Conservation (phyloP, 2,113 vertebrate species). For the Pleuronectes platessa region DNA sequence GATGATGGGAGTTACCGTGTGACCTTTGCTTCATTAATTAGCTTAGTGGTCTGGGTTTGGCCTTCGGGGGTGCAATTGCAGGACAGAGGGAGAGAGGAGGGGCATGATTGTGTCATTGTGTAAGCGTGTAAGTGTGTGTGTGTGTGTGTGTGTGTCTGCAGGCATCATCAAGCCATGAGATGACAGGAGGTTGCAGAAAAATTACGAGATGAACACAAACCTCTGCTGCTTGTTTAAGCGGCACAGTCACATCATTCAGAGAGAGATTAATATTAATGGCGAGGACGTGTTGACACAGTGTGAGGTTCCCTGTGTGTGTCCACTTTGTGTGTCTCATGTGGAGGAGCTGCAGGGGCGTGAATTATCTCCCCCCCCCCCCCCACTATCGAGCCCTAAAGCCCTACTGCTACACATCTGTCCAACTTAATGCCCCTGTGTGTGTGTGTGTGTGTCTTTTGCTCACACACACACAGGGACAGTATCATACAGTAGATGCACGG, state of each 20-base stretch:
- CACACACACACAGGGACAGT: background rate
- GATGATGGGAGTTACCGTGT: slow-evolving; percentile 47
- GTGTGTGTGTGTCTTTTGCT: too few relatives aligned
- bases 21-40: slow-evolving; percentile 69
- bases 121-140: background rate
- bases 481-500: too few relatives aligned
- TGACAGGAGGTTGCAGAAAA: background rate
- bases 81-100: background rate
- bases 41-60: slow-evolving; percentile 51
- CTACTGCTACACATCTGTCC: slow-evolving; percentile 50
- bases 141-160: too few relatives aligned
- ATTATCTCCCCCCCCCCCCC: slow-evolving; percentile 42
- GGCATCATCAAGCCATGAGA: background rate
- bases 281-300: slow-evolving; percentile 33
- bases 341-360: slow-evolving; percentile 49
- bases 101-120: background rate
- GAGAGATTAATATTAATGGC: slow-evolving; percentile 42
- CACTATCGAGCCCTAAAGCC: slow-evolving; percentile 35
- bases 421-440: slow-evolving; percentile 6
- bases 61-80: slow-evolving; percentile 64
- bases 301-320: slow-evolving; percentile 16
- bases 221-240: slow-evolving; percentile 30
- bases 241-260: slow-evolving; percentile 17
- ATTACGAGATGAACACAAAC: background rate
- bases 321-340: slow-evolving; percentile 13